Evolutionary conservation across 2,888 invertebrate species (phyloP), one percentile per base, ranked within the genome.

Genomic region (Melangyna quadrimaculata): DNA sequence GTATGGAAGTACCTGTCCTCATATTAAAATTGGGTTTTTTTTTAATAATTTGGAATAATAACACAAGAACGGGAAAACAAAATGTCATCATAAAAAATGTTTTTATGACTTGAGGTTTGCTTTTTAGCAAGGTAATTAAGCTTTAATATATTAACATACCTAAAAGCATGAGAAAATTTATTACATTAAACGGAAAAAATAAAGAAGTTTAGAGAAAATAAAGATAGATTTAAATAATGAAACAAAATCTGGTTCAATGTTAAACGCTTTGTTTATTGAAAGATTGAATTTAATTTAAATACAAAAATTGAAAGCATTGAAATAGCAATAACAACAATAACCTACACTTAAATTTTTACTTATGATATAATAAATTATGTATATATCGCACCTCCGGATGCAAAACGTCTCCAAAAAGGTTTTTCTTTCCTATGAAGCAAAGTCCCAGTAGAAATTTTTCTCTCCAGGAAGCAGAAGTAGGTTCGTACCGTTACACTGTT

Each of bases 31-130:
- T 27, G 27, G 9, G 40, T 59, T 61, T 24, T 32, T 9, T 55
- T 22, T 59, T 19, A 40, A 14, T n/a, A 10, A 27, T 10, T 29
- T 19, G 6, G 7, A 63, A 63, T 43, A 17, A 17, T 40, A 43
- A 29, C 63, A 63, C 12, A 6, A 63, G 40, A 43, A 43, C 27
- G 29, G 40, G 17, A 40, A 19, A 40, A 43, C 17, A 10, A 63
- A 40, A 61, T 29, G 29, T 29, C 55, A 55, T 9, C 27, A 51
- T 51, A 24, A 7, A 24, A 7, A 7, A 12, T 22, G 8, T 17
- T 32, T 55, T 55, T 55, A 32, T 55, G 10, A 17, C 17, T 37
- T 59, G 59, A 22, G 59, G 59, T 59, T 59, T 37, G 59, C 14
- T 37, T 59, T 59, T 35, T 59, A 9, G 14, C 35, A 35, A 59